A percentile compares a stretch with the other conserved stretches of the same genome.
Conservation (phyloP, 1,140 invertebrate species). For the Caenorhabditis briggsae region DNA sequence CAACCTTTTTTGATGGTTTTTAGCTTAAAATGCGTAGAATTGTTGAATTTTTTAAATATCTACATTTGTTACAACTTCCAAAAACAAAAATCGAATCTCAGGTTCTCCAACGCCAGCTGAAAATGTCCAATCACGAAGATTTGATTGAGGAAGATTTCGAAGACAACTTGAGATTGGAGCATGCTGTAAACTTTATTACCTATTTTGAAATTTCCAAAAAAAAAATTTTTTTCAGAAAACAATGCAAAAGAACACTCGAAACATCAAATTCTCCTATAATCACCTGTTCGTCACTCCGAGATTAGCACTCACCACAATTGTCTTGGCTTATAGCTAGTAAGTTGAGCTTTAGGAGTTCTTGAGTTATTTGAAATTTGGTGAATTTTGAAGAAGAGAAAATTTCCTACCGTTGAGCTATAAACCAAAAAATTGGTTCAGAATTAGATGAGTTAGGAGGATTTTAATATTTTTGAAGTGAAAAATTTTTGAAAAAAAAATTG, state of each 20-base stretch:
- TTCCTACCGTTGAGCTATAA: no score
- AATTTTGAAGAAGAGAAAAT: no score
- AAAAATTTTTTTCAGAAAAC: constrained; percentile 21
- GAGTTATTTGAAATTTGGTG: no score
- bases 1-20: no score
- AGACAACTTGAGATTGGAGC: constrained; percentile 44
- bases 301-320: constrained; percentile 44
- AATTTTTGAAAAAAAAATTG: no score
- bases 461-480: no score
- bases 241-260: constrained; percentile 17
- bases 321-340: constrained; percentile 60
- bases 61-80: background rate
- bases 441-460: no score
- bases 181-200: background rate
- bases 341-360: background rate
- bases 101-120: constrained; percentile 42
- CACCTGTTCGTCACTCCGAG: constrained; percentile 64
- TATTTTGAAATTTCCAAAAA: background rate
- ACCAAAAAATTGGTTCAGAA: no score
- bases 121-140: constrained; percentile 33
- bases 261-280: constrained; percentile 65
- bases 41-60: no score
- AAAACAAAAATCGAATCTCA: background rate
- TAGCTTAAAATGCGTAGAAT: no score
- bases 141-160: constrained; percentile 60